Conservation (phyloP, 2,797 vertebrate species). For the Acanthornis magna region DNA sequence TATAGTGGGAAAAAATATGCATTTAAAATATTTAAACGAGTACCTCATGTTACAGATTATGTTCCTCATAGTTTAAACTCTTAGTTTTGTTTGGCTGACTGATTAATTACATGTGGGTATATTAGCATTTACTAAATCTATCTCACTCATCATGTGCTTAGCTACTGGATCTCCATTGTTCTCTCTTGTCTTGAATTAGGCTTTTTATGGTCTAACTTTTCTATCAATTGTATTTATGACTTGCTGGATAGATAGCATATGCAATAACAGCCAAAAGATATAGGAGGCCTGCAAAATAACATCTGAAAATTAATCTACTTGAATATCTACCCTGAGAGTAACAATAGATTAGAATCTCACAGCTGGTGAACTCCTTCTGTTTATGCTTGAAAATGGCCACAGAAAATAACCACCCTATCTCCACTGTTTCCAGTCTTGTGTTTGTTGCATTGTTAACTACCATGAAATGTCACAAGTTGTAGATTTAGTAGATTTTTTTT, state of each 20-base stretch:
- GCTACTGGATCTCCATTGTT: background rate
- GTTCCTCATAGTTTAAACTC: background rate
- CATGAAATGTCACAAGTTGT: background rate
- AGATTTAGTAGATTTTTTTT: background rate
- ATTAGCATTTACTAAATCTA: background rate
- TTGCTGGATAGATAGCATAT: background rate
- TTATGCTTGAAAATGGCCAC: background rate
- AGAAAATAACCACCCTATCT: background rate
- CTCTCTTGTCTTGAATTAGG: fast-evolving
- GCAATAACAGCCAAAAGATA: background rate
- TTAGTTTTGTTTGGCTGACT: background rate
- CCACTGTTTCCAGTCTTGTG: background rate
- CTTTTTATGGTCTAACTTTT: background rate
- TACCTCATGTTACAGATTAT: background rate
- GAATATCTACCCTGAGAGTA: background rate
- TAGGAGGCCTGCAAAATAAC: background rate
- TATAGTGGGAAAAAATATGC: background rate
- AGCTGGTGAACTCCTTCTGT: background rate
- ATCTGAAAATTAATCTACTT: background rate
- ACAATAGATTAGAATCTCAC: background rate
- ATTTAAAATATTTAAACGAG: background rate
- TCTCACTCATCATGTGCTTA: background rate
- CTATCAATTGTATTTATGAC: background rate
- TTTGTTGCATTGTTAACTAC: background rate
- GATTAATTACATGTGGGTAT: background rate